Percentiles rank a stretch among this genome's conserved stretches.
phyloP scores from a whole-genome alignment of 2,797 vertebrate genomes.

The Brachymystax lenok region DNA sequence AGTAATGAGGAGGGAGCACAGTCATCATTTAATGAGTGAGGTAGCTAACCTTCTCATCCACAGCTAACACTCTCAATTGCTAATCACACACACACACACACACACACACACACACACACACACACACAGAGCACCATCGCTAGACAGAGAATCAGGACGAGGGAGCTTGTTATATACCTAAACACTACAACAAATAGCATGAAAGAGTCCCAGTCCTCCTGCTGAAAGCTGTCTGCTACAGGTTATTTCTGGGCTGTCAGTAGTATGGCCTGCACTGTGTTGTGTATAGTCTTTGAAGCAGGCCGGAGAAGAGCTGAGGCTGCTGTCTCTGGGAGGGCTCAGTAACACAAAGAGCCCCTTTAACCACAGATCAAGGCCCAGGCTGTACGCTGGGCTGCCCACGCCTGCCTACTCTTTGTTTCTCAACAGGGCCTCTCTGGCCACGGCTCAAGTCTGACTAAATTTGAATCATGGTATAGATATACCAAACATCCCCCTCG shows the following conservation, averaged over 20 bases:
- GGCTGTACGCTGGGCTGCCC: constrained; percentile 40
- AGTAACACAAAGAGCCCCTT: constrained; percentile 37
- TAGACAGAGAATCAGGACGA: background rate
- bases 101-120: constrained; percentile 3
- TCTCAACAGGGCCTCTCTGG: constrained; percentile 67
- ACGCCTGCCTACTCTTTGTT: constrained; percentile 34
- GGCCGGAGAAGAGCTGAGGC: constrained; percentile 48
- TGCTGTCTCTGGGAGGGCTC: constrained; percentile 21
- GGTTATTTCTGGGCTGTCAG: constrained; percentile 49
- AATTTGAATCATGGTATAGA: constrained; percentile 73
- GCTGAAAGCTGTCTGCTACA: constrained; percentile 44
- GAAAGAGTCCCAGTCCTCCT: constrained; percentile 9
- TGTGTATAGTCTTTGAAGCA: constrained; percentile 62
- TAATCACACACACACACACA: constrained; percentile 4
- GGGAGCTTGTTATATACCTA: background rate
- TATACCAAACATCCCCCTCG: constrained; percentile 62
- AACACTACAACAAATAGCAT: constrained; percentile 15
- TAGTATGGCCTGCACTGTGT: constrained; percentile 49
- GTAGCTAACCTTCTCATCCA: background rate
- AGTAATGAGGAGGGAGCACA: constrained; percentile 18
- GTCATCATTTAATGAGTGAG: constrained; percentile 28
- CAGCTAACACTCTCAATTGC: background rate
- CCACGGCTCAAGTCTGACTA: constrained; percentile 67
- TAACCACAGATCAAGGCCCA: constrained; percentile 45
- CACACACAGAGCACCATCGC: background rate